phyloP scores from a whole-genome alignment of 2,888 invertebrate species.

The Caprella mutica region DNA sequence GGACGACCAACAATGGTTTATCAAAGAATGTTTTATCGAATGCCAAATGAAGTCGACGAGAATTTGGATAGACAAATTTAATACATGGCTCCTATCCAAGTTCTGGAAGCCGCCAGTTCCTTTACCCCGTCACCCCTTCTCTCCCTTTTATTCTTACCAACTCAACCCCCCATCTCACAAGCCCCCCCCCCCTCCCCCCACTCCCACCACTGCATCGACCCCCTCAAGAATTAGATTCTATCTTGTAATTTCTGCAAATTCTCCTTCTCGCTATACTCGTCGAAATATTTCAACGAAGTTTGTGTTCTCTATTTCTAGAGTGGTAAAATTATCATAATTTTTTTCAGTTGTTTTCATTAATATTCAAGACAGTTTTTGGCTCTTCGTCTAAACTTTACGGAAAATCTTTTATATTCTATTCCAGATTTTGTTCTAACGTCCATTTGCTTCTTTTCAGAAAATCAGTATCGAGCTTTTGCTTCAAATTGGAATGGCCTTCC shows the following conservation, averaged over 20 bases:
- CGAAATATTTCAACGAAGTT: no score
- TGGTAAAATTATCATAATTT: no score
- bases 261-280: no score
- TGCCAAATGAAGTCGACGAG: no score
- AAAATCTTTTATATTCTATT: background rate
- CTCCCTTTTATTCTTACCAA: background rate
- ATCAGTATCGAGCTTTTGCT: conserved; percentile 32
- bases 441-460: conserved; percentile 22
- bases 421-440: background rate
- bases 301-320: no score
- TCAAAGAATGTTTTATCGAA: no score
- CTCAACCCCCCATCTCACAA: background rate
- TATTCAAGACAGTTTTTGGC: background rate
- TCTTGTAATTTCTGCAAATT: no score
- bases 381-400: background rate
- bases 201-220: background rate
- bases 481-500: conserved; percentile 34
- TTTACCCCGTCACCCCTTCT: background rate
- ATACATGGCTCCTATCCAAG: conserved; percentile 12
- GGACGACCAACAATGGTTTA: no score
- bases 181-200: background rate
- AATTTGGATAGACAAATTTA: conserved; percentile 10
- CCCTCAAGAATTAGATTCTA: no score
- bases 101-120: no score
- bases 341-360: no score